These are phyloP conservation scores for Glyptemys insculpta DNA, from an alignment of 2,797 vertebrate genomes.

Conservation along the genomic window DNA sequence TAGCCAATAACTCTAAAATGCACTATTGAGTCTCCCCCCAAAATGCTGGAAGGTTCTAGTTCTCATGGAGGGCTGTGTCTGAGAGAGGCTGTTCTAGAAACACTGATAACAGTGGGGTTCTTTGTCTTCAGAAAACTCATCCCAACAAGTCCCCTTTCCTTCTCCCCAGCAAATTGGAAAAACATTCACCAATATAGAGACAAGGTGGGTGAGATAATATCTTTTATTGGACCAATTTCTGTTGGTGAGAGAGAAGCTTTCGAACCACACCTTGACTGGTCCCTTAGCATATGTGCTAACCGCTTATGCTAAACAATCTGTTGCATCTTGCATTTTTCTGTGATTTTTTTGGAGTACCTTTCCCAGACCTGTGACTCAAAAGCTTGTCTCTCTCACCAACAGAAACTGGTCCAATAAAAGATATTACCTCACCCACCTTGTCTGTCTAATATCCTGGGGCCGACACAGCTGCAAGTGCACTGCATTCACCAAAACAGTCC, in stretches of 20 bases:
- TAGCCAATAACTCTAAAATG: neutral
- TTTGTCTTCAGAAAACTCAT: slow-evolving; percentile 8
- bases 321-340: neutral
- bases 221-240: neutral
- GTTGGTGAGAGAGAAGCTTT: neutral
- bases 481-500: neutral
- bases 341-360: neutral
- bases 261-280: neutral
- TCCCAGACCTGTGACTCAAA: neutral
- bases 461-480: neutral
- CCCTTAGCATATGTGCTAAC: neutral
- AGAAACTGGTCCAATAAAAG: neutral
- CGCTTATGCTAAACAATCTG: neutral
- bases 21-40: neutral
- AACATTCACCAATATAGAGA: neutral
- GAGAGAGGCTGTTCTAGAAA: neutral
- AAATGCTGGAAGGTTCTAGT: neutral
- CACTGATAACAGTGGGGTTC: slow-evolving; percentile 8
- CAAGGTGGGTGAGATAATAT: neutral
- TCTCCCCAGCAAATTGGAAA: neutral
- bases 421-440: neutral
- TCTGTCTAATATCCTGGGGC: neutral
- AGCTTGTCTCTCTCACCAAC: neutral
- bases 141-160: neutral
- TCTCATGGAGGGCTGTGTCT: neutral